Evolutionary conservation across 2,888 invertebrate species (phyloP).

Genomic region (Drosophila antonietae): DNA sequence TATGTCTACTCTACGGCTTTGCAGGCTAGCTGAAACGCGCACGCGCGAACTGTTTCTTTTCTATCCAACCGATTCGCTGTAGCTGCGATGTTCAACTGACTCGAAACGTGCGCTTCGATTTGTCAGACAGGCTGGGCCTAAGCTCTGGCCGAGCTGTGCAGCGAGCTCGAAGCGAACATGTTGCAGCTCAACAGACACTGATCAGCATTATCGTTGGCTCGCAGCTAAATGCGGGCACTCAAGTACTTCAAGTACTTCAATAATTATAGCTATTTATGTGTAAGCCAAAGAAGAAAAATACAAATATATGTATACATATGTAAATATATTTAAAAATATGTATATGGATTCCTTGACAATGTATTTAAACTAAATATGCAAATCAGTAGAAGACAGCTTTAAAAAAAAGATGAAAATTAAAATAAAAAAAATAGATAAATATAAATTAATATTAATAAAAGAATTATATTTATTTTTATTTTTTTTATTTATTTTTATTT

Average conservation of each 20-base stretch:
- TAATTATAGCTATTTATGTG: conserved; percentile 16
- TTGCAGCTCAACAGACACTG: conserved; percentile 34
- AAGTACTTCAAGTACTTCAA: conserved; percentile 3
- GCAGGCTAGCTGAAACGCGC: conserved; percentile 27
- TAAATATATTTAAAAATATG: too few species aligned
- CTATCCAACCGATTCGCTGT: conserved; percentile 60
- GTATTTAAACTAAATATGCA: too few species aligned
- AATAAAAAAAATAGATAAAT: too few species aligned
- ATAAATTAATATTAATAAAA: too few species aligned
- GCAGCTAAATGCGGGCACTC: neutral
- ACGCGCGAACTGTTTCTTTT: conserved; percentile 40
- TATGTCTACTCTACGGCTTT: conserved; percentile 6
- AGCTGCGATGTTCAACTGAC: conserved; percentile 67
- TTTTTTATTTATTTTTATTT: too few species aligned
- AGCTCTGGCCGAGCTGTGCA: conserved; percentile 16
- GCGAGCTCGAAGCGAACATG: conserved; percentile 51
- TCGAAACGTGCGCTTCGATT: conserved; percentile 11
- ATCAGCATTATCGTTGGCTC: conserved; percentile 14
- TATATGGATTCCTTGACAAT: too few species aligned
- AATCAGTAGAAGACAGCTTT: too few species aligned
- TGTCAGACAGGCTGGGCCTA: conserved; percentile 35
- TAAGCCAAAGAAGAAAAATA: neutral
- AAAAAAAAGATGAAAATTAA: too few species aligned
- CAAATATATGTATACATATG: too few species aligned
- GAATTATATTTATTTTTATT: too few species aligned